phyloP scores from a whole-genome alignment of 2,888 invertebrate genomes.

The Oligia latruncula region DNA sequence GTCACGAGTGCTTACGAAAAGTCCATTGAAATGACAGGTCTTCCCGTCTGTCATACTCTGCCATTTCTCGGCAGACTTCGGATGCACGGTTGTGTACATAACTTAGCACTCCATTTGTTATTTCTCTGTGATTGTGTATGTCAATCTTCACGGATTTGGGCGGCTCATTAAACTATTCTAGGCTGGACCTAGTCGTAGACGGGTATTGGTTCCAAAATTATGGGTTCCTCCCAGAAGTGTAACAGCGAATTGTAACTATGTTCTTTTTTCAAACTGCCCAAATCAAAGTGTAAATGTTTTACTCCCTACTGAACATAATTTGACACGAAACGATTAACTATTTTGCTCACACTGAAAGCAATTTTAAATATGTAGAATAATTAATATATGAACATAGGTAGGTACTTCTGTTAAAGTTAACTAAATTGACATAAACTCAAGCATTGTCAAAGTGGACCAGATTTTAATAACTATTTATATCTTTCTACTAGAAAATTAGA shows the following conservation, averaged over 20 bases:
- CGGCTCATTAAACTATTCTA: slow-evolving; percentile 31
- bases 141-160: slow-evolving; percentile 13
- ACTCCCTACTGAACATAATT: not conserved
- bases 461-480: slow-evolving; percentile 21
- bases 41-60: not conserved
- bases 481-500: not conserved
- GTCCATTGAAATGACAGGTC: not conserved
- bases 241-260: not conserved
- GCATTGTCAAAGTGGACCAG: not conserved
- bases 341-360: not conserved
- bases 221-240: slow-evolving; percentile 3
- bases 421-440: slow-evolving; percentile 2
- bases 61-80: not conserved
- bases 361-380: slow-evolving; percentile 2
- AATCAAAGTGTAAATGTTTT: slow-evolving; percentile 17
- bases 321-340: not conserved
- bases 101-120: slow-evolving; percentile 19
- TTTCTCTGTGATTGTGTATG: slow-evolving; percentile 18
- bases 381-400: not conserved
- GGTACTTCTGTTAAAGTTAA: not conserved
- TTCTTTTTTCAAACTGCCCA: not conserved
- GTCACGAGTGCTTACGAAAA: not conserved
- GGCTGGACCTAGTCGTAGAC: slow-evolving; percentile 49
- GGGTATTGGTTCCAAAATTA: slow-evolving; percentile 31
- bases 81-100: slow-evolving; percentile 5